Conservation (phyloP, 2,888 invertebrate genomes). For the Polyommatus iphigenia region DNA sequence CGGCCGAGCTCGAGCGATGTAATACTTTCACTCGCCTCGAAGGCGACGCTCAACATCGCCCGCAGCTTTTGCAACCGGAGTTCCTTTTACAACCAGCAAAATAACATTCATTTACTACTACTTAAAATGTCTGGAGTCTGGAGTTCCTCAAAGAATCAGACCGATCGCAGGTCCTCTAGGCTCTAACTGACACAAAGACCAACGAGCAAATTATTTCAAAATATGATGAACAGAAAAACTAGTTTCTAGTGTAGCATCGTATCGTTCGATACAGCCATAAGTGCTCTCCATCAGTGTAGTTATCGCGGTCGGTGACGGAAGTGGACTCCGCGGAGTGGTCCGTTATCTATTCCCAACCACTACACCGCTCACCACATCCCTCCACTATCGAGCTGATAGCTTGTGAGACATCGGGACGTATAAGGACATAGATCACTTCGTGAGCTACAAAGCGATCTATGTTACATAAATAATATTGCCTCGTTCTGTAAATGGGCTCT, state of each 20-base stretch:
- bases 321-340: background rate
- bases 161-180: background rate
- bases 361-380: conserved; percentile 7
- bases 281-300: background rate
- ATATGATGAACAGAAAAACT: background rate
- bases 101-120: background rate
- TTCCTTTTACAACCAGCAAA: background rate
- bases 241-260: background rate
- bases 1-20: background rate
- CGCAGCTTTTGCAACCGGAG: background rate
- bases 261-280: background rate
- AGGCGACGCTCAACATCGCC: background rate
- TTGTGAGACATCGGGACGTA: background rate
- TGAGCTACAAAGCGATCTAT: background rate
- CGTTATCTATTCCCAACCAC: background rate
- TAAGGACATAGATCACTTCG: background rate
- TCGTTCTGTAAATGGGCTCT: background rate
- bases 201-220: background rate
- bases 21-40: conserved; percentile 1
- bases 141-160: background rate
- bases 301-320: background rate
- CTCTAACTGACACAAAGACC: background rate
- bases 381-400: background rate
- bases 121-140: background rate
- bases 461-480: background rate